phyloP scores from a whole-genome alignment of 2,113 vertebrate species.

The Eonycteris spelaea region DNA sequence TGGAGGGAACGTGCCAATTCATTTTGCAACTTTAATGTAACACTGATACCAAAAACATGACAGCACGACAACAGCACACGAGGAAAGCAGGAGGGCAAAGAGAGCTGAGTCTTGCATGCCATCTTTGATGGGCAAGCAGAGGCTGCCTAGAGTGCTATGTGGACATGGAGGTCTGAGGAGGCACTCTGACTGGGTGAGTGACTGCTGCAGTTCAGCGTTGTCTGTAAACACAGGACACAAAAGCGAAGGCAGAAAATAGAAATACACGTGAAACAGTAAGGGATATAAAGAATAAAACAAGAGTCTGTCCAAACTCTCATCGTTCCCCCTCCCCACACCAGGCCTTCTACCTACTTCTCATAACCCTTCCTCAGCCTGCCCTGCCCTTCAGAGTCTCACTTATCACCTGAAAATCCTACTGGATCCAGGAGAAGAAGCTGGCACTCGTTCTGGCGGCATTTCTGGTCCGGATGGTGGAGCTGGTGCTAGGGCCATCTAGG shows the following conservation, averaged over 20 bases:
- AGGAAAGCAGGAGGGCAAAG: background rate
- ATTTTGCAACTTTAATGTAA: constrained; percentile 55
- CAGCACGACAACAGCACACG: constrained; percentile 29
- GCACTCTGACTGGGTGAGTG: background rate
- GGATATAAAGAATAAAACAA: background rate
- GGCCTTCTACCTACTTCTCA: background rate
- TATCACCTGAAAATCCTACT: background rate
- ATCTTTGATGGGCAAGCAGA: background rate
- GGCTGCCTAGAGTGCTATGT: background rate
- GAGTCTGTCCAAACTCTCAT: background rate
- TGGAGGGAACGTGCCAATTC: background rate
- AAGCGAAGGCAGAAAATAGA: too few species aligned
- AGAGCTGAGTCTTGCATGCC: background rate
- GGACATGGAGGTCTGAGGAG: background rate
- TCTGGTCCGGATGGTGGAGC: constrained; percentile 65
- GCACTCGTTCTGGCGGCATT: constrained; percentile 34
- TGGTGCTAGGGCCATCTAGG: constrained; percentile 65
- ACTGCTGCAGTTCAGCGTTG: background rate
- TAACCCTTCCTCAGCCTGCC: background rate
- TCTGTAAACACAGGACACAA: background rate
- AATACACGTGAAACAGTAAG: background rate
- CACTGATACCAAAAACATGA: constrained; percentile 47
- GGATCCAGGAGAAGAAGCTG: constrained; percentile 70
- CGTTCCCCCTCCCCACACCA: fast-evolving
- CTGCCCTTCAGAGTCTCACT: background rate